These are phyloP conservation scores for Drosophila meridiana DNA, from an alignment of 2,888 invertebrate species.

Conservation along the genomic window DNA sequence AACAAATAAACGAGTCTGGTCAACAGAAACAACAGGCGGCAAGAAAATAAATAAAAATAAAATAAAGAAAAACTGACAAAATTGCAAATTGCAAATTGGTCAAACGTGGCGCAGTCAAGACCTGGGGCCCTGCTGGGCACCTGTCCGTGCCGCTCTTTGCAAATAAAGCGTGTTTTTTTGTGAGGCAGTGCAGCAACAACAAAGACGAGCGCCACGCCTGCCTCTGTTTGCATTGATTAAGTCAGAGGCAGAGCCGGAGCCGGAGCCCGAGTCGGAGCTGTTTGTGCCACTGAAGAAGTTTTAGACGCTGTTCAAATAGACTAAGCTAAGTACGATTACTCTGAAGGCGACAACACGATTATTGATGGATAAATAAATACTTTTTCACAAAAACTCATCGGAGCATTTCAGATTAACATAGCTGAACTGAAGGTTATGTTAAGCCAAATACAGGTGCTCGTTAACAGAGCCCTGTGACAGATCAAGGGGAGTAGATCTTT, in stretches of 20 bases:
- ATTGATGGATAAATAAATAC: slow-evolving; percentile 11
- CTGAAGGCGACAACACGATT: slow-evolving; percentile 5
- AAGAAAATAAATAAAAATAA: slow-evolving; percentile 7
- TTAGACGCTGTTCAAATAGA: slow-evolving; percentile 48
- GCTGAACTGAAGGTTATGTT: slow-evolving; percentile 39
- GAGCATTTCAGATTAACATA: slow-evolving; percentile 16
- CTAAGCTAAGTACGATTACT: slow-evolving; percentile 11
- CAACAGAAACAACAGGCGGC: slow-evolving; percentile 36
- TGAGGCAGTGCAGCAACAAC: slow-evolving; percentile 18
- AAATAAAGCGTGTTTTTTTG: slow-evolving; percentile 39
- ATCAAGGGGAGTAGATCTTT: not conserved
- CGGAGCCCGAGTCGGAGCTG: slow-evolving; percentile 9
- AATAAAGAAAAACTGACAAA: slow-evolving; percentile 26
- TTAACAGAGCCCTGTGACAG: not conserved
- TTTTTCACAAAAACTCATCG: slow-evolving; percentile 2
- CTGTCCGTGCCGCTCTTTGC: slow-evolving; percentile 23
- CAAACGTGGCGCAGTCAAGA: slow-evolving; percentile 23
- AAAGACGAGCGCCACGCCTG: slow-evolving; percentile 13
- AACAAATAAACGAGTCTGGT: slow-evolving; percentile 63
- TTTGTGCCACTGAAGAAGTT: slow-evolving; percentile 63
- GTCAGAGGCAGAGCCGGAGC: slow-evolving; percentile 18
- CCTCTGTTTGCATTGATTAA: slow-evolving; percentile 40
- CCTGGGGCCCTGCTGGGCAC: slow-evolving; percentile 37
- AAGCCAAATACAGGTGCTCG: slow-evolving; percentile 1
- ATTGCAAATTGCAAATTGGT: slow-evolving; percentile 44